Base-by-base conservation (phyloP, 2,888 invertebrate genomes). In the Athrips mouffetella region DNA sequence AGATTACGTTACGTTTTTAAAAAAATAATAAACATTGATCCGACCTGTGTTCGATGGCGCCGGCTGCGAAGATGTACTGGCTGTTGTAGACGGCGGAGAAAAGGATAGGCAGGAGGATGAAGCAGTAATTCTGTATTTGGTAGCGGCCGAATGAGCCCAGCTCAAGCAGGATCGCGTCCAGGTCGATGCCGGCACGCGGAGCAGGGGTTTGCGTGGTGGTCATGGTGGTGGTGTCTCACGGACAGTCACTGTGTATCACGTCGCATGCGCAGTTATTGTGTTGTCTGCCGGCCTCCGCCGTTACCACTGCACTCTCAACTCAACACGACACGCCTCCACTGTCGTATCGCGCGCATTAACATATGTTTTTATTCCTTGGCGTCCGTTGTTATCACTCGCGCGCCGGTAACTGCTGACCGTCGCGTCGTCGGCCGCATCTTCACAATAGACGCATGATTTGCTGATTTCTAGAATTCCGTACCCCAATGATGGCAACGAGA, bases 51-150 rank as follows among this genome's bases (percentile, higher is more conserved):
- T 75, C 60, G 5, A 83, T 62, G 37, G 71, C 70, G 1, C 77
- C 89, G 3, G 90, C 89, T 0, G 80, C 76, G 62, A 91, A 90
- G 21, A 89, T 77, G 55, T 87, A 91, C 55, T 87, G 85, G n/a
- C 84, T 70, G 49, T 84, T 86, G 58, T 86, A 83, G 55, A 87
- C 84, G 3, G 89, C 86, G 37, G 80, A 77, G 57, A 89, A 77
- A 40, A 89, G 54, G 5, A 89, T 72, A 1, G 89, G 83, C 23
- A 89, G n/a, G 33, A 81, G 67, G 16, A 90, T 75, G 44, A 87
- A 67, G 8, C 66, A 49, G 60, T 81, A 90, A 49, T 80, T 81
- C 30, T 65, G 58, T 20, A 75, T 55, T 68, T 90, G 89, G 63
- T 80, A 89, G 45, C 74, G 73, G 3, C 89, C 89, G 60, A 83